Evolutionary conservation across 1,140 invertebrate species (phyloP).

Genomic region (Atta cephalotes): DNA sequence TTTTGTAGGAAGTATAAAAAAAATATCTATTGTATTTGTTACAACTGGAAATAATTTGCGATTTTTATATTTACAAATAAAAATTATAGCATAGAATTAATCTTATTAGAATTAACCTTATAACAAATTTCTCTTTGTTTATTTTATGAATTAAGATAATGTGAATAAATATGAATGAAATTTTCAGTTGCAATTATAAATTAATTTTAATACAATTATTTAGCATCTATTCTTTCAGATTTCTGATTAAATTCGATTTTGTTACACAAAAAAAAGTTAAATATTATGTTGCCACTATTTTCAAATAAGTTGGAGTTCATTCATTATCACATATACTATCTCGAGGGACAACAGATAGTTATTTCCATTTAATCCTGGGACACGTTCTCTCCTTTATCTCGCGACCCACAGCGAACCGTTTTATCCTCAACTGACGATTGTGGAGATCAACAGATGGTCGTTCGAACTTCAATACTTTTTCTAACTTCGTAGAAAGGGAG

Average conservation of each 20-base stretch:
- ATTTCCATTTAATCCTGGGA: constrained; percentile 59
- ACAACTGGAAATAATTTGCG: no score
- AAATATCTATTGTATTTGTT: no score
- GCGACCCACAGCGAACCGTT: constrained; percentile 32
- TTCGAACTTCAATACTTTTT: constrained; percentile 49
- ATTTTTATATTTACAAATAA: no score
- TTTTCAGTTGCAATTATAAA: background rate
- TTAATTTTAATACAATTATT: background rate
- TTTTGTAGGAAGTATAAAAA: no score
- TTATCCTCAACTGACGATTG: constrained; percentile 61
- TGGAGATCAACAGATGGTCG: constrained; percentile 63
- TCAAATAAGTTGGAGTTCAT: constrained; percentile 30
- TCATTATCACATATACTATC: constrained; percentile 34
- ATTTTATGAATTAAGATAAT: background rate
- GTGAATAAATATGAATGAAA: background rate
- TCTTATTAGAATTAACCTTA: no score
- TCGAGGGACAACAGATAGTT: constrained; percentile 56
- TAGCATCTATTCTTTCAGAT: background rate
- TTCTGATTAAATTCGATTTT: background rate
- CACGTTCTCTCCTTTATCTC: constrained; percentile 55
- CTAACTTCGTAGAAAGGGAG: constrained; percentile 22
- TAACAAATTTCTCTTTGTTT: background rate
- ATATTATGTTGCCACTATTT: background rate
- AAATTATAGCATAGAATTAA: no score
- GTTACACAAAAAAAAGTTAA: background rate